These are phyloP conservation scores for Platyrinchus mystaceus DNA, from an alignment of 2,797 vertebrate genomes.

Conservation along the genomic window DNA sequence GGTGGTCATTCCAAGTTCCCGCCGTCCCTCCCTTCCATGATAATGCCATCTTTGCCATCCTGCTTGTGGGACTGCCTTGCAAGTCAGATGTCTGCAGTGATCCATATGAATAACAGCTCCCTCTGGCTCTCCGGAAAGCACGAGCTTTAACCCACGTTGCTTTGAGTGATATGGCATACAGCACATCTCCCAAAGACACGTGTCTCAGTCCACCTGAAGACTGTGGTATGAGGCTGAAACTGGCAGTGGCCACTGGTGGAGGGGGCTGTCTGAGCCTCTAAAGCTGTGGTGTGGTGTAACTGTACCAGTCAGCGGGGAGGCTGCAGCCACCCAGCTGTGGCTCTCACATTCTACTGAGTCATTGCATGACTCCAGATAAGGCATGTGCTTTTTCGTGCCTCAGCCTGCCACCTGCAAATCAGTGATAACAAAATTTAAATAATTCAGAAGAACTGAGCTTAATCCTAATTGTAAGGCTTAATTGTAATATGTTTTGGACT, in stretches of 20 bases:
- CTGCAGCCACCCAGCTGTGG: not conserved
- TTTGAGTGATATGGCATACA: not conserved
- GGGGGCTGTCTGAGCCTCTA: not conserved
- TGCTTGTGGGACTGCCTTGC: not conserved
- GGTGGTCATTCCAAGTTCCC: not conserved
- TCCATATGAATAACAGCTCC: not conserved
- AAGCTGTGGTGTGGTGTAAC: accelerated
- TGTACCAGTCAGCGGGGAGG: not conserved
- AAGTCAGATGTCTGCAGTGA: not conserved
- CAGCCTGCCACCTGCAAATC: constrained; percentile 33
- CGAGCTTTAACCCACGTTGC: accelerated
- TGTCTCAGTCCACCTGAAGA: not conserved
- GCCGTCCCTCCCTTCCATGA: accelerated
- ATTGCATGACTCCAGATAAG: not conserved
- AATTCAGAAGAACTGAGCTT: not conserved
- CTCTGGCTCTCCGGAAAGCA: not conserved
- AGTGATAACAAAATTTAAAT: constrained; percentile 39
- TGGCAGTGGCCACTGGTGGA: not conserved
- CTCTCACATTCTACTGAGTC: not conserved
- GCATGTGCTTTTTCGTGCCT: not conserved
- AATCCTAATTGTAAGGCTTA: not conserved
- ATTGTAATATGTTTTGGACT: not conserved
- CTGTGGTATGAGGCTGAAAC: accelerated
- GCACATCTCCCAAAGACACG: accelerated
- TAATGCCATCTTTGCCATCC: not conserved